Conservation (phyloP, 2,797 vertebrate genomes). For the Epinephelus malabaricus region DNA sequence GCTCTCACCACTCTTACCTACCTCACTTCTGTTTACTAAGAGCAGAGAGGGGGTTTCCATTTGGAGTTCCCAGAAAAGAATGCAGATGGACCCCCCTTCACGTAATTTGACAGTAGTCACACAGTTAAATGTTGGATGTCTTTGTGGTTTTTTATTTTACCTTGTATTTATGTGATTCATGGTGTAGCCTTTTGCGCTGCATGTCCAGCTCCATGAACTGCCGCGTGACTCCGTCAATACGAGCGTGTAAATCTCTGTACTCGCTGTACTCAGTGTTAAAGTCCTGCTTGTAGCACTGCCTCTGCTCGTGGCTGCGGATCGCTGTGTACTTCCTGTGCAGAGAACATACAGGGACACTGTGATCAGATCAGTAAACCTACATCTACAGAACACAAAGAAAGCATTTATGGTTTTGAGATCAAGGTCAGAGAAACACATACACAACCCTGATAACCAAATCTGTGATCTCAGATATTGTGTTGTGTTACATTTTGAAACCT, state of each 20-base stretch:
- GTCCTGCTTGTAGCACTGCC: slow-evolving; percentile 94
- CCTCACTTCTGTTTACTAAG: no score
- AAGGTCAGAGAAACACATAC: background rate
- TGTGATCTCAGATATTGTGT: background rate
- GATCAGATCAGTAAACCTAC: background rate
- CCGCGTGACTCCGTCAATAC: slow-evolving; percentile 90
- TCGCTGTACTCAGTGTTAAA: slow-evolving; percentile 95
- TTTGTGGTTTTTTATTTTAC: slow-evolving; percentile 67
- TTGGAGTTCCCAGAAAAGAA: no score
- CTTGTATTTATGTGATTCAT: slow-evolving; percentile 91
- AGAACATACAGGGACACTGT: background rate
- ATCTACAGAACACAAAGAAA: background rate
- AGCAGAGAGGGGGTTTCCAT: no score
- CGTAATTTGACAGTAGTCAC: background rate
- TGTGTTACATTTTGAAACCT: background rate
- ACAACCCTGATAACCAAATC: background rate
- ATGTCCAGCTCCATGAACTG: slow-evolving; percentile 92
- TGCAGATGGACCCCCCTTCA: background rate
- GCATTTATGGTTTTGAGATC: background rate
- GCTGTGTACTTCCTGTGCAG: slow-evolving; percentile 86
- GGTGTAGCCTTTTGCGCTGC: slow-evolving; percentile 89
- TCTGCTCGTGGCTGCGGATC: slow-evolving; percentile 88
- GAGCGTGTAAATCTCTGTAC: slow-evolving; percentile 91
- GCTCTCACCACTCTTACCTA: no score
- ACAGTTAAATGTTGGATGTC: background rate